These are phyloP conservation scores for Agonum fuliginosum DNA, from an alignment of 2,888 invertebrate species.

Conservation along the genomic window DNA sequence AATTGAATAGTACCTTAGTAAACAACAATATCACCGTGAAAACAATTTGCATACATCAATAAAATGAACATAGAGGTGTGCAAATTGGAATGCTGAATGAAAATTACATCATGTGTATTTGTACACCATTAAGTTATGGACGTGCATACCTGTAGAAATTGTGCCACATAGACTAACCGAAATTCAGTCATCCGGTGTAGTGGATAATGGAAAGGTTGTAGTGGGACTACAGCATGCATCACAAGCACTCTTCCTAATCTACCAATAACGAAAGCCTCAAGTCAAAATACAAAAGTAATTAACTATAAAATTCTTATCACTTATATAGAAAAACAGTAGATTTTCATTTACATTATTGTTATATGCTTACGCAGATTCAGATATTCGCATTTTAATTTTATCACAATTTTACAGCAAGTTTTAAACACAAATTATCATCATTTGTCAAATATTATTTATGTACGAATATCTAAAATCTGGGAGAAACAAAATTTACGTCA, in stretches of 20 bases:
- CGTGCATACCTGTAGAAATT: conserved; percentile 23
- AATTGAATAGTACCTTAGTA: conserved; percentile 8
- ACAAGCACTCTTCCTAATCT: conserved; percentile 24
- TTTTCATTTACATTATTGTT: conserved; percentile 49
- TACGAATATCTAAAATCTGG: conserved; percentile 40
- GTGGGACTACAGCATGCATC: conserved; percentile 25
- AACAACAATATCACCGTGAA: conserved; percentile 10
- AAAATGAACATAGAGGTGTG: conserved; percentile 22
- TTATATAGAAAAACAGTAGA: conserved; percentile 39
- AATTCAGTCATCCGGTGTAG: conserved; percentile 11
- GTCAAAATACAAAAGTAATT: conserved; percentile 47
- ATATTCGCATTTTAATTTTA: conserved; percentile 35
- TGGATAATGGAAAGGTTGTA: neutral
- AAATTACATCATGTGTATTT: neutral
- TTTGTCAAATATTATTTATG: conserved; percentile 26
- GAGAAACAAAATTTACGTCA: conserved; percentile 37
- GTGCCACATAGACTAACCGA: neutral
- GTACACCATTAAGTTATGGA: conserved; percentile 10
- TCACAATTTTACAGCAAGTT: conserved; percentile 30
- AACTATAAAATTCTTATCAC: conserved; percentile 53
- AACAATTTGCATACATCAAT: conserved; percentile 3
- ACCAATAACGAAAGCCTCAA: conserved; percentile 23
- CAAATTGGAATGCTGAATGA: conserved; percentile 30
- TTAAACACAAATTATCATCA: neutral
- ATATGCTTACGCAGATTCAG: conserved; percentile 22